These are phyloP conservation scores for Maniola hyperantus DNA, from an alignment of 2,888 invertebrate species.

Conservation along the genomic window DNA sequence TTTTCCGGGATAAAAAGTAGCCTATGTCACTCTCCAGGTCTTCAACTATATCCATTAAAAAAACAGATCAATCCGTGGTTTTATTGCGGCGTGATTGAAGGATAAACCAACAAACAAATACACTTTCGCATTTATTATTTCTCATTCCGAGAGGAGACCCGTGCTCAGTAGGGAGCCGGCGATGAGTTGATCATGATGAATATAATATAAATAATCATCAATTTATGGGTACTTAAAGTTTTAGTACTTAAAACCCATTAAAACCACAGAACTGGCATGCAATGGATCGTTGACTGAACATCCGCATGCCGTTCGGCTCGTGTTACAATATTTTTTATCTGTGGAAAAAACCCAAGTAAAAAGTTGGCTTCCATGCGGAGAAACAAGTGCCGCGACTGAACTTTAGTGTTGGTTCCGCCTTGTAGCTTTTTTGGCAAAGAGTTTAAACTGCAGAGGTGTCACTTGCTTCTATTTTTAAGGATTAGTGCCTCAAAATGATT, in stretches of 20 bases:
- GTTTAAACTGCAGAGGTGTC: slow-evolving; percentile 28
- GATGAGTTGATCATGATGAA: too few relatives aligned
- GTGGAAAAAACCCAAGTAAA: slow-evolving; percentile 53
- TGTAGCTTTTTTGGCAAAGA: slow-evolving; percentile 47
- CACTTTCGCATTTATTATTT: too few relatives aligned
- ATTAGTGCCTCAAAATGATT: too few relatives aligned
- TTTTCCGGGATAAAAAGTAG: too few relatives aligned
- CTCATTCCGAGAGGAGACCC: too few relatives aligned
- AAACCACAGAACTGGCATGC: slow-evolving; percentile 28
- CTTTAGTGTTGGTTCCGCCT: slow-evolving; percentile 38
- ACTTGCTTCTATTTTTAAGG: background rate
- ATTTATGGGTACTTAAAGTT: slow-evolving; percentile 24
- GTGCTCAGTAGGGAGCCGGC: too few relatives aligned
- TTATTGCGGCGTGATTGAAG: too few relatives aligned
- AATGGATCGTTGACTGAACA: slow-evolving; percentile 51
- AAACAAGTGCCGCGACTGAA: slow-evolving; percentile 64
- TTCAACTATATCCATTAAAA: too few relatives aligned
- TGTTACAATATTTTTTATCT: slow-evolving; percentile 64
- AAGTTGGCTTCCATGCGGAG: slow-evolving; percentile 60
- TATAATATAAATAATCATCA: too few relatives aligned
- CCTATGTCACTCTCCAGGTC: too few relatives aligned
- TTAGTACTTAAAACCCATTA: slow-evolving; percentile 39
- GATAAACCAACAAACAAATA: too few relatives aligned
- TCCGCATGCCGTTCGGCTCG: slow-evolving; percentile 76
- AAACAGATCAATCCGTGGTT: too few relatives aligned